A percentile compares a stretch with the other conserved stretches of the same genome.
phyloP scores from a whole-genome alignment of 2,797 vertebrate genomes.

The Chloroceryle inda region DNA sequence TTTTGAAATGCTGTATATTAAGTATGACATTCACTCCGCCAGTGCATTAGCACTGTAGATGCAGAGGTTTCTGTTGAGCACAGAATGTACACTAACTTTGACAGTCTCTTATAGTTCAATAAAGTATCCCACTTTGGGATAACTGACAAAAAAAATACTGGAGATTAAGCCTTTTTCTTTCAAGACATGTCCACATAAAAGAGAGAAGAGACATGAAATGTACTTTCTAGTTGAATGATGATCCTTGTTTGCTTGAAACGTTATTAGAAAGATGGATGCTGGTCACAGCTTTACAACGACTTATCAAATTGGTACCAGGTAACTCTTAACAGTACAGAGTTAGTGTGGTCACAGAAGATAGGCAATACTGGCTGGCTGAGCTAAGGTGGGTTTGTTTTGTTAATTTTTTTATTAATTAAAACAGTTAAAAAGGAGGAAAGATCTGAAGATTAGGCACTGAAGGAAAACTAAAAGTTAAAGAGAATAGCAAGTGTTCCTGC shows the following conservation, averaged over 20 bases:
- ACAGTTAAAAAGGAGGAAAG: not conserved
- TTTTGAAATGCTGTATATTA: not conserved
- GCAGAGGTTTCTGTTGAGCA: not conserved
- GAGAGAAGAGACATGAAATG: not conserved
- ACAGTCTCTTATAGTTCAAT: not conserved
- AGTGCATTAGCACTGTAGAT: not conserved
- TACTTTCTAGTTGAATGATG: not conserved
- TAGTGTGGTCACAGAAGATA: not conserved
- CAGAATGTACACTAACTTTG: not conserved
- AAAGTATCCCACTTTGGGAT: not conserved
- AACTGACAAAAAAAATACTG: not conserved
- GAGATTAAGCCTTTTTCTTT: not conserved
- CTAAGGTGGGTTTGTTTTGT: not conserved
- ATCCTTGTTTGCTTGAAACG: not conserved
- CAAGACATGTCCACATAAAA: not conserved
- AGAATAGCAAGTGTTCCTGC: not conserved
- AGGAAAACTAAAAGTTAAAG: not conserved
- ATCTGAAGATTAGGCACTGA: not conserved
- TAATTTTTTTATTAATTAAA: not conserved
- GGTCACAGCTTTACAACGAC: not conserved
- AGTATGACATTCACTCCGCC: not conserved
- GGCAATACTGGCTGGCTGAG: not conserved
- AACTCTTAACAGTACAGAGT: not conserved
- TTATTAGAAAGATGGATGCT: not conserved
- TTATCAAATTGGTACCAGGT: not conserved